Conservation (phyloP, 2,113 vertebrate genomes). For the Brachirus orientalis region DNA sequence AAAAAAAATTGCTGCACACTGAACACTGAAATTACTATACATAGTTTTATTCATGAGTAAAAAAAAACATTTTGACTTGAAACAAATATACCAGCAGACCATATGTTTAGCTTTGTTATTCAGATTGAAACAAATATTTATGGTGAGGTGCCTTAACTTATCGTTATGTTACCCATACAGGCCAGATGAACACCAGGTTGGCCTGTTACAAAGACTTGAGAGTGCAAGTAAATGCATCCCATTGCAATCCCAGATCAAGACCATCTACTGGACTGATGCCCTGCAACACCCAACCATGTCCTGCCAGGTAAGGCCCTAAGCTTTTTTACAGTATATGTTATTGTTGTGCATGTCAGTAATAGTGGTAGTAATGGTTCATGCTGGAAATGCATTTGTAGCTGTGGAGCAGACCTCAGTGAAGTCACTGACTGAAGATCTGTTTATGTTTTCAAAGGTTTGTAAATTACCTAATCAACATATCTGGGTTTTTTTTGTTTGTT, state of each 20-base stretch:
- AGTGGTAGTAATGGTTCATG: not conserved
- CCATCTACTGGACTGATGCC: constrained; percentile 79
- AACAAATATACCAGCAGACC: too few relatives aligned
- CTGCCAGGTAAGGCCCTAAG: constrained; percentile 82
- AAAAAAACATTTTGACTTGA: too few relatives aligned
- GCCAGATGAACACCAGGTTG: constrained; percentile 84
- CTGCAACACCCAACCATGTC: constrained; percentile 86
- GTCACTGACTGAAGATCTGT: not conserved
- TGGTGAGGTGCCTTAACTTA: not conserved
- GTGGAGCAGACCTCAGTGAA: not conserved
- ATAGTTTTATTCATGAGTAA: too few relatives aligned
- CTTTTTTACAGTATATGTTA: not conserved
- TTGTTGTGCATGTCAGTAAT: not conserved
- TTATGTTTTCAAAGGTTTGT: constrained; percentile 3
- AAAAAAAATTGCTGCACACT: too few relatives aligned
- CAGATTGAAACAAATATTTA: too few relatives aligned
- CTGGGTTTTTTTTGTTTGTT: not conserved
- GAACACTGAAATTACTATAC: too few relatives aligned
- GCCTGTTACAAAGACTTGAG: constrained; percentile 86
- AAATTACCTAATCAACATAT: constrained; percentile 35
- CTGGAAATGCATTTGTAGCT: not conserved
- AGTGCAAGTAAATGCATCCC: constrained; percentile 83
- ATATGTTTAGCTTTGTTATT: too few relatives aligned
- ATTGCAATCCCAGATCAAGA: constrained; percentile 82
- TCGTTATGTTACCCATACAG: constrained; percentile 64